A percentile compares a stretch with the other conserved stretches of the same genome.
Evolutionary conservation across 2,888 invertebrate species (phyloP).

Genomic region (Sinotaia quadrata): DNA sequence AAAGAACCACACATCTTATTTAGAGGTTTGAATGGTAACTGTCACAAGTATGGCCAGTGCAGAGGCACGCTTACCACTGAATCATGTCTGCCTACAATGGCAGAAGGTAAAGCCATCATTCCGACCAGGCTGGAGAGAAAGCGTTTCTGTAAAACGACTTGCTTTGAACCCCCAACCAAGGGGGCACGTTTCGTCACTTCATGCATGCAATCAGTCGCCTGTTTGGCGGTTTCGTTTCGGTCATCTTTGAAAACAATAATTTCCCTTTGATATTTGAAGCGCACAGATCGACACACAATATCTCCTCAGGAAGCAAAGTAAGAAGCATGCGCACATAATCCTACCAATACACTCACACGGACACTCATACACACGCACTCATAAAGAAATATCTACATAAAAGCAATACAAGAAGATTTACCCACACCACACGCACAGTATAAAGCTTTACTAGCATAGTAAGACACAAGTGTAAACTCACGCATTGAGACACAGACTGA

Average conservation of each 20-base stretch:
- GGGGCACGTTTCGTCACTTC: neutral
- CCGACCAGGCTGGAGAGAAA: too few species aligned
- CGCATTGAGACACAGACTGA: neutral
- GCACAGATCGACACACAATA: neutral
- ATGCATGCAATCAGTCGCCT: too few species aligned
- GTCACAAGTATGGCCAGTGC: too few species aligned
- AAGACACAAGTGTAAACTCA: conserved; percentile 5
- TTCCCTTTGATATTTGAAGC: too few species aligned
- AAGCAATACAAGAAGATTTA: neutral
- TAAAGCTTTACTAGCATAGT: neutral
- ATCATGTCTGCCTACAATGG: too few species aligned
- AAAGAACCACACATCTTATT: too few species aligned
- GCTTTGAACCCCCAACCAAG: neutral
- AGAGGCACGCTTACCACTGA: too few species aligned
- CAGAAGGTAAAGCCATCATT: too few species aligned
- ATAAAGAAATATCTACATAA: neutral
- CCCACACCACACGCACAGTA: neutral
- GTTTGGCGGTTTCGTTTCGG: too few species aligned
- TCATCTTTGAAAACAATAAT: too few species aligned
- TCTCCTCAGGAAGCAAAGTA: neutral
- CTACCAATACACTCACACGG: neutral
- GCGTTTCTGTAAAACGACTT: neutral
- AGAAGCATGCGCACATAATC: neutral
- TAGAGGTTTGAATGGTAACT: too few species aligned
- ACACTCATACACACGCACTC: conserved; percentile 13